These are phyloP conservation scores for Riparia riparia DNA, from an alignment of 2,113 vertebrate genomes.

Conservation along the genomic window DNA sequence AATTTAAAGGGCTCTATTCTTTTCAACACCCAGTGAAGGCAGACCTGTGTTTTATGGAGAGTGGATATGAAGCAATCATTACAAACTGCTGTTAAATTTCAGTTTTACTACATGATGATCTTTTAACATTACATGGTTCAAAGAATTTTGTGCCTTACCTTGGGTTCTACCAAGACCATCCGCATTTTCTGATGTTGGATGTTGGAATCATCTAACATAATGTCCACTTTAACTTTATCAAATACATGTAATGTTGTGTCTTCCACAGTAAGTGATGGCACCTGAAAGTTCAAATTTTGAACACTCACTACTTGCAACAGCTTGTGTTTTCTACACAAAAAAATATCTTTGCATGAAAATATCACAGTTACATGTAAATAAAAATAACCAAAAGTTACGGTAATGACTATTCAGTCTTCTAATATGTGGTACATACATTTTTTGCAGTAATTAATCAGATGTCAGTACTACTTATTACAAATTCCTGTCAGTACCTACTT, in stretches of 20 bases:
- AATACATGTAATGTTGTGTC: slow-evolving; percentile 87
- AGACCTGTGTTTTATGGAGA: background rate
- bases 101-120: background rate
- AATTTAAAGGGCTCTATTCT: background rate
- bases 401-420: background rate
- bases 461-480: background rate
- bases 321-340: background rate
- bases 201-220: slow-evolving; percentile 92
- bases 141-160: slow-evolving; percentile 79
- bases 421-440: background rate
- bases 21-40: background rate
- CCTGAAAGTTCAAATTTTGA: slow-evolving; percentile 74
- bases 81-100: background rate
- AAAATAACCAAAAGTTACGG: background rate
- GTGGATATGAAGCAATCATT: background rate
- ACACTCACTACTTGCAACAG: background rate
- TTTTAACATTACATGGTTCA: background rate
- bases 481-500: background rate
- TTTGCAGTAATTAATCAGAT: background rate
- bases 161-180: slow-evolving; percentile 90
- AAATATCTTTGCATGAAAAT: background rate
- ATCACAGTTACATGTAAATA: background rate
- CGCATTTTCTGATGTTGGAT: slow-evolving; percentile 98
- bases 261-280: slow-evolving; percentile 86
- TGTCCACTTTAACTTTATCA: slow-evolving; percentile 92